A percentile compares a stretch with the other conserved stretches of the same genome.
Evolutionary conservation across 2,888 invertebrate species (phyloP).

Genomic region (Nephrotoma flavescens): DNA sequence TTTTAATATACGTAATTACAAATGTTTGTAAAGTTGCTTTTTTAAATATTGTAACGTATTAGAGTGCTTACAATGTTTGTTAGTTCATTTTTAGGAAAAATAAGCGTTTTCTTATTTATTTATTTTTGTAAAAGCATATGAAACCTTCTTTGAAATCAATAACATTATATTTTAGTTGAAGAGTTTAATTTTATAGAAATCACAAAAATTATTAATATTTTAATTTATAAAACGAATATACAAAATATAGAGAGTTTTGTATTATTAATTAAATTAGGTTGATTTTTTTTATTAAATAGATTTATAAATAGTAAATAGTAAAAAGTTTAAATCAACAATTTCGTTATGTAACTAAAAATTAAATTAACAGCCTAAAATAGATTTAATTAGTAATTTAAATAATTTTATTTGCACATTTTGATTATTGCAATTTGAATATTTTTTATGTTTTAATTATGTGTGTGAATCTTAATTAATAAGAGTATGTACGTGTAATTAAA

Average conservation of each 20-base stretch:
- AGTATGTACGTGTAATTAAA: background rate
- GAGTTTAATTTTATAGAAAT: background rate
- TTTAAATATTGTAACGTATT: background rate
- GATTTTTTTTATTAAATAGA: background rate
- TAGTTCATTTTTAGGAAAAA: background rate
- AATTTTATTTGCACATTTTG: background rate
- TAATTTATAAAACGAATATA: background rate
- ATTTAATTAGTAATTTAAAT: background rate
- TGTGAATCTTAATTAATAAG: background rate
- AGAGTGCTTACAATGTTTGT: background rate
- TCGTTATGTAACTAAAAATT: too few relatives aligned
- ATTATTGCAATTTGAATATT: background rate
- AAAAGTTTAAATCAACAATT: background rate
- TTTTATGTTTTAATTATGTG: background rate
- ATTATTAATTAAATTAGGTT: background rate
- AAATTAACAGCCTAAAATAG: background rate
- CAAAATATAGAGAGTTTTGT: background rate
- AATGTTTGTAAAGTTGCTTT: background rate
- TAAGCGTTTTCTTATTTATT: background rate
- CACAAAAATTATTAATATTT: background rate
- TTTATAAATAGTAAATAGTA: background rate
- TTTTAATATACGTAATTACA: background rate
- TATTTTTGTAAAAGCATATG: background rate
- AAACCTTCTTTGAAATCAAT: background rate
- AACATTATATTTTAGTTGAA: background rate